Conservation (phyloP, 2,797 vertebrate species). For the Coendou prehensilis region DNA sequence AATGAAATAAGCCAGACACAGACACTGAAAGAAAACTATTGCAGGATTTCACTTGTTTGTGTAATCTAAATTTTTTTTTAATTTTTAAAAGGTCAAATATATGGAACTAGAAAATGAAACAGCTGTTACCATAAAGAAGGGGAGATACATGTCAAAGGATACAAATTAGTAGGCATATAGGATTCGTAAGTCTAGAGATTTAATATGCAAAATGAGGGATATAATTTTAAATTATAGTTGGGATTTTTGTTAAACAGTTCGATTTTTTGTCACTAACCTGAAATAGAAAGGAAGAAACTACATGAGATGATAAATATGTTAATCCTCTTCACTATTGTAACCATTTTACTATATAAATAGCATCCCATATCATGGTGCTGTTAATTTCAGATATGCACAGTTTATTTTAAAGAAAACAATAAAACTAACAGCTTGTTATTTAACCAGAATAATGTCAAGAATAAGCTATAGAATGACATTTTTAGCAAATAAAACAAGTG, state of each 20-base stretch:
- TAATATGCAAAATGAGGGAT: background rate
- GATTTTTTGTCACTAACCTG: background rate
- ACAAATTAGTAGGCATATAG: background rate
- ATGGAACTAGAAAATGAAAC: background rate
- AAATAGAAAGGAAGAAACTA: background rate
- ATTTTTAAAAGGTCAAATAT: background rate
- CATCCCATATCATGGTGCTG: background rate
- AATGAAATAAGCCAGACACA: background rate
- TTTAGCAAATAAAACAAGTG: background rate
- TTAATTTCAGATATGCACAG: background rate
- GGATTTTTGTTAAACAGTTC: background rate
- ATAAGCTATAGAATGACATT: background rate
- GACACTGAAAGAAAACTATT: background rate
- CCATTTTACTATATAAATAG: background rate
- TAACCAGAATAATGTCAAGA: background rate
- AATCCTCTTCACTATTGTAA: background rate
- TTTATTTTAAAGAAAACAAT: background rate
- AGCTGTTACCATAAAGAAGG: background rate
- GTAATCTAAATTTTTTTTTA: no score
- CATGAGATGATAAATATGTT: background rate
- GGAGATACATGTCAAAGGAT: background rate
- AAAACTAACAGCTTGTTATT: background rate
- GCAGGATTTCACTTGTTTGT: background rate
- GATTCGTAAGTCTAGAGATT: background rate
- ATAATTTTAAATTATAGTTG: background rate